A percentile compares a stretch with the other conserved stretches of the same genome.
These are phyloP conservation scores for human DNA, from an alignment of 2,113 vertebrate species.

Conservation along the genomic window GRCh38 chr6:131980501-131981000, in stretches of 20 bases:
- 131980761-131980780: background rate
- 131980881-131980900: conserved; percentile 10
- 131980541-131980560: background rate
- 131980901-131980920: conserved; percentile 21
- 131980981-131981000: background rate
- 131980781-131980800: background rate
- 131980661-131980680: background rate
- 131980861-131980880: conserved; percentile 22
- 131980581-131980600: background rate
- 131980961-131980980: conserved; percentile 28
- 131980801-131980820: background rate
- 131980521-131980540: background rate
- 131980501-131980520: background rate
- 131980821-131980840: background rate
- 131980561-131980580: background rate
- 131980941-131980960: background rate
- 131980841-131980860: conserved; percentile 25
- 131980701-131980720: background rate
- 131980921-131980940: background rate
- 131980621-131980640: background rate
- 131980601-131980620: background rate
- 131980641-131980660: background rate
- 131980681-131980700: too few relatives aligned
- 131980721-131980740: background rate
- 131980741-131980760: conserved; percentile 7